Evolutionary conservation across 2,888 invertebrate genomes (phyloP).

Genomic region (Entomobrya proxima): DNA sequence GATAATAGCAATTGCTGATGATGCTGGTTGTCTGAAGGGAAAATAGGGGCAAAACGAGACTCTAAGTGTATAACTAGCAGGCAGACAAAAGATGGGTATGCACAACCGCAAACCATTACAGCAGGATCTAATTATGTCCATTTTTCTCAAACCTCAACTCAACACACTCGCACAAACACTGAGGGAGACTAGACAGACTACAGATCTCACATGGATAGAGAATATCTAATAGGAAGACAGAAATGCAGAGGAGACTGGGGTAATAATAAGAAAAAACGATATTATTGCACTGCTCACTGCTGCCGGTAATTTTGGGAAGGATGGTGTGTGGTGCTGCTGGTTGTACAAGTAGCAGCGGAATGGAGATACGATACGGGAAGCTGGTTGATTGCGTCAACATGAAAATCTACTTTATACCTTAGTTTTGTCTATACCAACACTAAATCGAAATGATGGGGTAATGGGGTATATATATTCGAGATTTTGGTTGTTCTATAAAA

Average conservation of each 20-base stretch:
- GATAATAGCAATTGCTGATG: neutral
- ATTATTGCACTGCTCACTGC: constrained; percentile 11
- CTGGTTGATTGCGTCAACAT: constrained; percentile 51
- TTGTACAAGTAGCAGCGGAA: neutral
- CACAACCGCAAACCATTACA: constrained; percentile 56
- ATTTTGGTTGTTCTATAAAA: too few species aligned
- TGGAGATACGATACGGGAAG: constrained; percentile 27
- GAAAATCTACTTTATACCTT: constrained; percentile 54
- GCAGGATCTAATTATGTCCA: constrained; percentile 57
- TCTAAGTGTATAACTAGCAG: neutral
- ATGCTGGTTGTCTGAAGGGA: neutral
- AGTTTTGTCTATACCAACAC: too few species aligned
- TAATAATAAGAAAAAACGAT: constrained; percentile 41
- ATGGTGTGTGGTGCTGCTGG: too few species aligned
- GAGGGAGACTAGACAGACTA: neutral
- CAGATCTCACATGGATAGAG: neutral
- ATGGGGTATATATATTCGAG: too few species aligned
- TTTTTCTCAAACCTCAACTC: constrained; percentile 44
- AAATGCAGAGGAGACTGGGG: neutral
- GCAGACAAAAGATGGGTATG: neutral
- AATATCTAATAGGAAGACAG: neutral
- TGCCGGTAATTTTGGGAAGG: neutral
- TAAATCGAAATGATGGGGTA: too few species aligned
- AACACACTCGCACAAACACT: constrained; percentile 39
- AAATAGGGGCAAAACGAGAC: neutral